Evolutionary conservation across 2,888 invertebrate genomes (phyloP).

Genomic region (Lagria hirta): DNA sequence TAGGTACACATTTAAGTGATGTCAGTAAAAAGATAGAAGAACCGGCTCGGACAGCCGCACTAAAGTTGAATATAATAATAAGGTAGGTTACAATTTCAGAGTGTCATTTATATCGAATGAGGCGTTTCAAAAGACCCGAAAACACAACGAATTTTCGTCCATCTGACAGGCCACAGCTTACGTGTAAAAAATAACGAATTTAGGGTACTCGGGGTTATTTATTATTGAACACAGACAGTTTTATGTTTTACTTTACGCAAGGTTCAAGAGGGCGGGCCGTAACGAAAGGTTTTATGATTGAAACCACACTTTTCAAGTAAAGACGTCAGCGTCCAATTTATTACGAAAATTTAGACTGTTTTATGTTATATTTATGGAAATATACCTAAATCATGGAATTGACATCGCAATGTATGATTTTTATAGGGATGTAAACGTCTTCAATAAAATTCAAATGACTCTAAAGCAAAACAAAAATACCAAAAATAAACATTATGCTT

Average conservation of each 20-base stretch:
- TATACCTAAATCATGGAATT: no score
- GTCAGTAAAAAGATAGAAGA: constrained; percentile 32
- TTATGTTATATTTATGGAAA: no score
- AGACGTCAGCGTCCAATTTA: constrained; percentile 16
- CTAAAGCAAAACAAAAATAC: no score
- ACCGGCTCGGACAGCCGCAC: constrained; percentile 36
- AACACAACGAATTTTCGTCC: constrained; percentile 37
- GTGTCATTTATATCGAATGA: constrained; percentile 46
- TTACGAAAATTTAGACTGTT: no score
- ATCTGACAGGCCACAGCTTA: constrained; percentile 36
- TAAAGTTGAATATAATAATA: constrained; percentile 45
- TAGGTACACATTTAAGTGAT: constrained; percentile 30
- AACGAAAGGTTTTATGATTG: constrained; percentile 37
- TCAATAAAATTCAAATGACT: no score
- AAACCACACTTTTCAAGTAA: constrained; percentile 27
- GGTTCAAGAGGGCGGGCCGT: constrained; percentile 32
- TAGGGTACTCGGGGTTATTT: constrained; percentile 42
- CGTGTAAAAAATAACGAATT: constrained; percentile 38
- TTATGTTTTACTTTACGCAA: constrained; percentile 30
- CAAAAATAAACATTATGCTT: no score
- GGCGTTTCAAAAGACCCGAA: constrained; percentile 43
- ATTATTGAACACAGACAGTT: constrained; percentile 27
- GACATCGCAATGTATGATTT: no score
- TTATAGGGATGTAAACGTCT: no score
- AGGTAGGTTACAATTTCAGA: constrained; percentile 44